Evolutionary conservation across 2,113 vertebrate species (phyloP), one percentile per base, ranked within the genome.

Genomic region (Paramisgurnus dabryanus): DNA sequence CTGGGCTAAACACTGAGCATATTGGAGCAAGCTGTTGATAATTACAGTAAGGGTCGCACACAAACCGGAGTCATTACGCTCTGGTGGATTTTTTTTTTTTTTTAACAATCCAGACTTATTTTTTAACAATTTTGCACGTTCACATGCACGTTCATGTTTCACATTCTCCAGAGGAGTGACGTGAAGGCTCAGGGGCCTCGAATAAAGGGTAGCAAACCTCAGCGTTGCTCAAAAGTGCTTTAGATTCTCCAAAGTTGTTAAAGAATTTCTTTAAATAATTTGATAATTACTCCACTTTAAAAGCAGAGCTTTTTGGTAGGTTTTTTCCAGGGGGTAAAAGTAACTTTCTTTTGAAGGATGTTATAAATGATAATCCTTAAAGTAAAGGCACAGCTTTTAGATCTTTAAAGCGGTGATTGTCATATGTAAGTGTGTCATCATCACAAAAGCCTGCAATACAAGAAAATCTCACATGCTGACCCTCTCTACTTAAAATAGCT

Each of bases 1-100:
- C 76, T 9, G 13, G 53, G 27, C 55, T 60, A 67, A 60, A 49
- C n/a, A 22, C 34, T 22, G 50, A 34, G 18, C 53, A 60, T 67
- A 67, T 17, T 80, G 34, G 53, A 13, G 6, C 58, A 80, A 71
- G 67, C 67, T 80, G 78, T 70, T 80, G 55, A 63, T 72, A 71
- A 64, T 80, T 64, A 75, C 58, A 71, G 60, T 80, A 61, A 64
- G 45, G 45, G 67, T 10, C 41, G 5, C 55, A 61, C 17, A 64
- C 60, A 57, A 34, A 69, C 12, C 7, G 60, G 45, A 63, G 11
- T 75, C 72, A 63, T 75, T 75, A 34, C 34, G 22, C 22, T 55
- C 39, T 58, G 5, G 53, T 57, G 34, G 50, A 39, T n/a, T 64
- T 75, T 49, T 49, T 47, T n/a, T 5, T n/a, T 22, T 22, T 22